Evolutionary conservation across 2,797 vertebrate genomes (phyloP).

Genomic region (Geotrypetes seraphini): DNA sequence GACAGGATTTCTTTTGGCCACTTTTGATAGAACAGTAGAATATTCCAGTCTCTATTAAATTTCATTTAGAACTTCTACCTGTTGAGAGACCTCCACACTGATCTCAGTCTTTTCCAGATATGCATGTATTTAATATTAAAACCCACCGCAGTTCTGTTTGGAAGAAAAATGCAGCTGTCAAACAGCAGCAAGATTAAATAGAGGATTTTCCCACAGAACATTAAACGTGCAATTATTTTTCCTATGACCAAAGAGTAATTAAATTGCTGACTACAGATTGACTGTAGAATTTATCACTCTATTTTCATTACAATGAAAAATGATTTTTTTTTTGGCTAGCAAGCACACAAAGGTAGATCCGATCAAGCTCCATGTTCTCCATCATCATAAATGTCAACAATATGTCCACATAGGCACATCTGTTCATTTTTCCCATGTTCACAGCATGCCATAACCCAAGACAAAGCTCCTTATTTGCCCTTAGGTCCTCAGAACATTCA

Average conservation of each 20-base stretch:
- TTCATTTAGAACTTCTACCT: slow-evolving; percentile 28
- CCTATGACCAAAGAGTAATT: slow-evolving; percentile 43
- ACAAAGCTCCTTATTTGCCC: slow-evolving; percentile 16
- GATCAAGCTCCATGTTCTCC: slow-evolving; percentile 22
- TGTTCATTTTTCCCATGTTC: slow-evolving; percentile 4
- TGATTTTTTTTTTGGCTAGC: slow-evolving; percentile 13
- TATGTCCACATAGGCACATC: slow-evolving; percentile 1
- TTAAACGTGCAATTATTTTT: slow-evolving; percentile 51
- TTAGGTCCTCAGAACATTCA: no score
- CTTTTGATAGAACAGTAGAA: slow-evolving; percentile 18
- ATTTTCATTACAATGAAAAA: slow-evolving; percentile 31
- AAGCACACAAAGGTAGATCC: slow-evolving; percentile 16
- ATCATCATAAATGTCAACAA: slow-evolving; percentile 15
- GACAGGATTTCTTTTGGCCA: slow-evolving; percentile 18
- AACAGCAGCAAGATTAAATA: slow-evolving; percentile 42
- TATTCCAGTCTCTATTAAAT: slow-evolving; percentile 20
- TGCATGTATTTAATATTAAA: slow-evolving; percentile 35
- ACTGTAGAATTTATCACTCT: slow-evolving; percentile 36
- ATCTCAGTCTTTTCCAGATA: slow-evolving; percentile 42
- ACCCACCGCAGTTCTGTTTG: slow-evolving; percentile 19
- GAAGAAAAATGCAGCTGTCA: slow-evolving; percentile 53
- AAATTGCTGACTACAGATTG: slow-evolving; percentile 32
- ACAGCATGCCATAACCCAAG: background rate
- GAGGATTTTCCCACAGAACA: slow-evolving; percentile 38
- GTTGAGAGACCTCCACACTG: slow-evolving; percentile 32